Conservation (phyloP, 2,888 invertebrate genomes). For the Microctonus brassicae region DNA sequence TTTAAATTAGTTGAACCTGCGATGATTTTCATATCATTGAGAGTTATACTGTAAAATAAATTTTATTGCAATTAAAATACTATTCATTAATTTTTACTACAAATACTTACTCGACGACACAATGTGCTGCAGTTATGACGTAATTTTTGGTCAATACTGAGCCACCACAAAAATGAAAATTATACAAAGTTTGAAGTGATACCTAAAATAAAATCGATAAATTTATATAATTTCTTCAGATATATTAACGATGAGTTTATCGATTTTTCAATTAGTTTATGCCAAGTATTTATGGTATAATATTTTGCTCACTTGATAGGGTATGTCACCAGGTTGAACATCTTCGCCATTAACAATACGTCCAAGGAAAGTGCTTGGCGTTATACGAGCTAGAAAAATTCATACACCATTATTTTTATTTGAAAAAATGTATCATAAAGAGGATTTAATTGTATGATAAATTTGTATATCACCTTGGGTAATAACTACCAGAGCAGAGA, state of each 20-base stretch:
- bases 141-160: slow-evolving; percentile 48
- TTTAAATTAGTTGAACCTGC: slow-evolving; percentile 46
- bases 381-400: slow-evolving; percentile 27
- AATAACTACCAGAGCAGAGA: slow-evolving; percentile 33
- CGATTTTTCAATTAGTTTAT: too few relatives aligned
- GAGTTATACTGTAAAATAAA: slow-evolving; percentile 31
- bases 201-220: slow-evolving; percentile 42
- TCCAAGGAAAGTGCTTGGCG: slow-evolving; percentile 24
- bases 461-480: slow-evolving; percentile 26
- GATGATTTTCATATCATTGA: slow-evolving; percentile 43
- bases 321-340: slow-evolving; percentile 54
- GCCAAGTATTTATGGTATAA: too few relatives aligned
- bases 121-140: slow-evolving; percentile 58
- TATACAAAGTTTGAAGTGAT: slow-evolving; percentile 43
- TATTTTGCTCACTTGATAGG: slow-evolving; percentile 58
- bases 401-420: background rate
- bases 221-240: too few relatives aligned
- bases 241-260: too few relatives aligned
- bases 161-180: slow-evolving; percentile 54
- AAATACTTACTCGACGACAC: slow-evolving; percentile 43
- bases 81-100: background rate
- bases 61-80: background rate
- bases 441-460: background rate
- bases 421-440: slow-evolving; percentile 2
- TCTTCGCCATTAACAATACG: slow-evolving; percentile 49